phyloP scores from a whole-genome alignment of 2,113 vertebrate species.

The Cisticola juncidis region DNA sequence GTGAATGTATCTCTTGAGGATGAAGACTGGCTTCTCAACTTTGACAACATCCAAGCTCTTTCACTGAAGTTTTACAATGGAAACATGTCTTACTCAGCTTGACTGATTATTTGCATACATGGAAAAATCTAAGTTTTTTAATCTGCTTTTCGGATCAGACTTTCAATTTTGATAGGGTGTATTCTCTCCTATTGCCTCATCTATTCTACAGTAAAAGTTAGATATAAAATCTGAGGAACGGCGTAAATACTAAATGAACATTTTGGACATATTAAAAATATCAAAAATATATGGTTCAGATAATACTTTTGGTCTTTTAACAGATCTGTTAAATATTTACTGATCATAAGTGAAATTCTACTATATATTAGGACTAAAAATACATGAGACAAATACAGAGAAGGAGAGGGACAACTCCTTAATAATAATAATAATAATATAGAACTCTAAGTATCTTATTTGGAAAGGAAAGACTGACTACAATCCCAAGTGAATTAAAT shows the following conservation, averaged over 20 bases:
- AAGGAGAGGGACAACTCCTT: rapidly evolving
- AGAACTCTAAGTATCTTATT: not conserved
- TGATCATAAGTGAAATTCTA: not conserved
- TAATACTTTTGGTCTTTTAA: not conserved
- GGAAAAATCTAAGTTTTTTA: not conserved
- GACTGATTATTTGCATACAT: not conserved
- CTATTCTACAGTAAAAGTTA: not conserved
- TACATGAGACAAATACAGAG: not conserved
- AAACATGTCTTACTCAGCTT: not conserved
- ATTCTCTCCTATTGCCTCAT: not conserved
- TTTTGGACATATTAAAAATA: not conserved
- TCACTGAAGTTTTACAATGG: not conserved
- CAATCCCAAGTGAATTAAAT: not conserved
- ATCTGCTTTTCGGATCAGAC: not conserved
- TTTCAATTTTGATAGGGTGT: not conserved
- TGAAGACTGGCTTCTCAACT: not conserved
- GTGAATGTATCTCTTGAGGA: not conserved
- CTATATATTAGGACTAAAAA: not conserved
- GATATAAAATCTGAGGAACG: not conserved
- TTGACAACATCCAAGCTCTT: not conserved
- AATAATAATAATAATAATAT: not conserved
- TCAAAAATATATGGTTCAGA: not conserved
- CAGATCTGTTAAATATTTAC: not conserved
- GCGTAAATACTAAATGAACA: not conserved
- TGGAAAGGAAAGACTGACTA: not conserved